Conservation (phyloP, 2,888 invertebrate species). For the Polia nebulosa region DNA sequence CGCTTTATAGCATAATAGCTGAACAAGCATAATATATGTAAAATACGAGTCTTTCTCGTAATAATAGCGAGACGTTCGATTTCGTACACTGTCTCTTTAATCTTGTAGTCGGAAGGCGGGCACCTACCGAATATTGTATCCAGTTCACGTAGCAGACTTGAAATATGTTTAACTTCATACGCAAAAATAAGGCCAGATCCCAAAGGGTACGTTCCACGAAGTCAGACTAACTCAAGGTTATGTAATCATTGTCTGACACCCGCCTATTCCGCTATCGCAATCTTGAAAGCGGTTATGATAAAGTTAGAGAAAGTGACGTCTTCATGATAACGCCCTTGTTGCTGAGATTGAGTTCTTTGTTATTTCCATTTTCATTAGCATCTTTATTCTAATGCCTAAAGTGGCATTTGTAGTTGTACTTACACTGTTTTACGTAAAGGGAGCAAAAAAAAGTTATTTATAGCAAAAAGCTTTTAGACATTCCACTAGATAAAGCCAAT, state of each 20-base stretch:
- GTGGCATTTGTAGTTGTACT: conserved; percentile 12
- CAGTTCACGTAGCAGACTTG: conserved; percentile 76
- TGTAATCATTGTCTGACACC: conserved; percentile 57
- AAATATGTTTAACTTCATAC: conserved; percentile 71
- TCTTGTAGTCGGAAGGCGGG: conserved; percentile 25
- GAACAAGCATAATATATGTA: conserved; percentile 28
- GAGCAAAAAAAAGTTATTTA: conserved; percentile 3
- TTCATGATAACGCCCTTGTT: conserved; percentile 49
- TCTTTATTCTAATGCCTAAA: conserved; percentile 30
- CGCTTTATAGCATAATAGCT: conserved; percentile 19
- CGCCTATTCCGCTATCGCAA: conserved; percentile 46
- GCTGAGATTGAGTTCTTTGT: conserved; percentile 60
- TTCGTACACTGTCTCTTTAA: conserved; percentile 48
- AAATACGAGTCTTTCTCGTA: conserved; percentile 36
- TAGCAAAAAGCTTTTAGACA: conserved; percentile 18
- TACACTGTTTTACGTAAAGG: neutral
- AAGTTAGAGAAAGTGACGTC: conserved; percentile 58
- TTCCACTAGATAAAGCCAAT: conserved; percentile 8
- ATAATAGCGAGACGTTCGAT: conserved; percentile 51
- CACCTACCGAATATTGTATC: conserved; percentile 67
- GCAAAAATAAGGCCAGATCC: conserved; percentile 52
- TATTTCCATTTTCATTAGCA: conserved; percentile 40
- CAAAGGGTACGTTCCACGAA: conserved; percentile 39
- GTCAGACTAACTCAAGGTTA: conserved; percentile 49
- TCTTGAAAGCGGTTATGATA: conserved; percentile 62